Conservation (phyloP, 2,888 invertebrate species). For the Idaea aversata region DNA sequence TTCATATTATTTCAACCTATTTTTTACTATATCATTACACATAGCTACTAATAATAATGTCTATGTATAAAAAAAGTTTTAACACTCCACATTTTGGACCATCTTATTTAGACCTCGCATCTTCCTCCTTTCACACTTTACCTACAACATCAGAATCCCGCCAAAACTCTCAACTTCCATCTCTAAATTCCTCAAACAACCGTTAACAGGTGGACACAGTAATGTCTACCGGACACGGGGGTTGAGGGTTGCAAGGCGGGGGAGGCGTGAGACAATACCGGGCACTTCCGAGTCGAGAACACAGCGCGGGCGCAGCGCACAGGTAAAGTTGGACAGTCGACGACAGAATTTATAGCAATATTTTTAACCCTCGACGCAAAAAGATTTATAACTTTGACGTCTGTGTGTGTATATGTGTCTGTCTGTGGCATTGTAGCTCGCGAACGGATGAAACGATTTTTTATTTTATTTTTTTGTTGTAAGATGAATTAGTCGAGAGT, state of each 20-base stretch:
- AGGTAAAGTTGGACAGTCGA: slow-evolving; percentile 54
- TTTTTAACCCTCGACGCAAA: not conserved
- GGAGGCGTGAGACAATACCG: slow-evolving; percentile 70
- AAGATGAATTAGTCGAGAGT: too few relatives aligned
- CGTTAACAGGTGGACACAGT: slow-evolving; percentile 11
- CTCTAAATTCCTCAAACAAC: not conserved
- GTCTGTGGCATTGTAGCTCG: too few relatives aligned
- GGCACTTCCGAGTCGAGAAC: slow-evolving; percentile 61
- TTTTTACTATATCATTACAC: too few relatives aligned
- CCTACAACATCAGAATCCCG: not conserved
- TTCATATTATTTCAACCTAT: too few relatives aligned
- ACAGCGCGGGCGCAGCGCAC: slow-evolving; percentile 22
- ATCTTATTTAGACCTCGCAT: too few relatives aligned
- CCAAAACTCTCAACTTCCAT: not conserved
- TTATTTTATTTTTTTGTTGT: too few relatives aligned
- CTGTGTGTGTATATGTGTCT: too few relatives aligned
- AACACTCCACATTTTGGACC: too few relatives aligned
- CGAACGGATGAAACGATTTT: too few relatives aligned
- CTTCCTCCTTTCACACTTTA: too few relatives aligned
- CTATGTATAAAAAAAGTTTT: too few relatives aligned
- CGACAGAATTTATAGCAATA: slow-evolving; percentile 30
- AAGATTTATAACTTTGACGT: not conserved
- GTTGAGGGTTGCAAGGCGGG: slow-evolving; percentile 5
- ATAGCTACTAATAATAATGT: too few relatives aligned
- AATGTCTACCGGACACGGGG: slow-evolving; percentile 41